Conservation (phyloP, 1,140 invertebrate species). For the Papilio polyxenes region DNA sequence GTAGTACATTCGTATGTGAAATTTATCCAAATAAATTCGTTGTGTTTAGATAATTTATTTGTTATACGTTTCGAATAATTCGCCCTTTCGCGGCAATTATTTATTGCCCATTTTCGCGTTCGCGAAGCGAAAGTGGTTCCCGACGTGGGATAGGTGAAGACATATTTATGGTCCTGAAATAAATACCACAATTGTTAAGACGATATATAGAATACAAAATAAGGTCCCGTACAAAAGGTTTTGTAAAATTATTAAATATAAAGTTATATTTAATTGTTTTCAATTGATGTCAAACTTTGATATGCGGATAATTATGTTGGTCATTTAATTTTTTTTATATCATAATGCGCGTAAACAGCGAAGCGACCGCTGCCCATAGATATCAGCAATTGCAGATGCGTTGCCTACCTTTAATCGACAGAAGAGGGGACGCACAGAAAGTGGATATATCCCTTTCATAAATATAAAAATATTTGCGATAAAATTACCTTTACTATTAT, state of each 20-base stretch:
- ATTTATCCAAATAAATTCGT: slow-evolving; percentile 32
- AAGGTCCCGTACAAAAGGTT: slow-evolving; percentile 19
- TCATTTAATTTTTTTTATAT: no score
- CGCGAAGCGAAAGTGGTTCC: slow-evolving; percentile 43
- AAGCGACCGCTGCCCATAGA: no score
- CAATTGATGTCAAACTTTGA: neutral
- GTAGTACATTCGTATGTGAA: slow-evolving; percentile 9
- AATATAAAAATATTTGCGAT: no score
- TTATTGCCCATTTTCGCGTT: slow-evolving; percentile 41
- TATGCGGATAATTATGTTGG: no score
- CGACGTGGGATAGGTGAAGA: slow-evolving; percentile 45
- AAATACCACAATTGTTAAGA: slow-evolving; percentile 38
- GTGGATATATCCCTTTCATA: no score
- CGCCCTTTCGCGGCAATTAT: slow-evolving; percentile 41
- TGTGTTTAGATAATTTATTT: slow-evolving; percentile 33
- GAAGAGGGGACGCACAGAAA: no score
- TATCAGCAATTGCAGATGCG: no score
- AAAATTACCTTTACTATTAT: no score
- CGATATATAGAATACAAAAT: neutral
- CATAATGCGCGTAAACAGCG: no score
- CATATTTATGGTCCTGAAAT: slow-evolving; percentile 53
- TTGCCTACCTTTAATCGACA: no score
- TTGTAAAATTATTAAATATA: neutral
- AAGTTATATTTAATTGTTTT: neutral
- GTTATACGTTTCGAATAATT: slow-evolving; percentile 39